Base-by-base conservation (phyloP, 2,797 vertebrate species). In the Sternarchorhynchus goeldii region DNA sequence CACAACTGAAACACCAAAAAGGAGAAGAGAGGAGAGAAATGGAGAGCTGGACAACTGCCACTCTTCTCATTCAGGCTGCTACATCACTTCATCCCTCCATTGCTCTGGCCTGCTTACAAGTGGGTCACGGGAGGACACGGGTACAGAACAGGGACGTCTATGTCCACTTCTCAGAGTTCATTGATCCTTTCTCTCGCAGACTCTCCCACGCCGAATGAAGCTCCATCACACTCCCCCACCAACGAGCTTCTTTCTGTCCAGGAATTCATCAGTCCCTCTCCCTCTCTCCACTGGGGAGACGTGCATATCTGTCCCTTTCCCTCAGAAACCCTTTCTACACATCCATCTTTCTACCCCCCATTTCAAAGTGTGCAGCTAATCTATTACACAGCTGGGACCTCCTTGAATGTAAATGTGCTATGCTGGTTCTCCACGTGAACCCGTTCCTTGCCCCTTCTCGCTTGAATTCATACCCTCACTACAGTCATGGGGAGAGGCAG, bases 71-170 rank as follows among this genome's bases (percentile, higher is more conserved):
- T 91, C 90, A 90, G 82, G 82, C 80, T 85, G 85, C 84, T 81
- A 84, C 83, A 86, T 80, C 83, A 77, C 84, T 78, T 89, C 84
- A 88, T 88, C 86, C 82, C 64, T 73, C 81, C 84, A 88, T 88
- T 86, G 82, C 64, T 73, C 81, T 81, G 36, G 64, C 82, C 65
- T 73, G 81, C 0, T 72, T 79, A 81, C 89, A 92, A 92, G 87
- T 93, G 92, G 93, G 91, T 92, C 92, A 93, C 85, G 86, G 86
- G 85, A 88, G 79, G 82, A 88, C 81, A 81, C 66, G 29, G 57
- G 14, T 20, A 75, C 59, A 64, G 50, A 39, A 64, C 21, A 36
- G 36, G 6, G 39, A 70, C 25, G 25, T 25, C 25, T 1, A 25
- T 25, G 25, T 50, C 32, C 57, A 8, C 1, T 60, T 36, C 20